Evolutionary conservation across 2,113 vertebrate species (phyloP).

Genomic region (Oxygymnocypris stewartii): DNA sequence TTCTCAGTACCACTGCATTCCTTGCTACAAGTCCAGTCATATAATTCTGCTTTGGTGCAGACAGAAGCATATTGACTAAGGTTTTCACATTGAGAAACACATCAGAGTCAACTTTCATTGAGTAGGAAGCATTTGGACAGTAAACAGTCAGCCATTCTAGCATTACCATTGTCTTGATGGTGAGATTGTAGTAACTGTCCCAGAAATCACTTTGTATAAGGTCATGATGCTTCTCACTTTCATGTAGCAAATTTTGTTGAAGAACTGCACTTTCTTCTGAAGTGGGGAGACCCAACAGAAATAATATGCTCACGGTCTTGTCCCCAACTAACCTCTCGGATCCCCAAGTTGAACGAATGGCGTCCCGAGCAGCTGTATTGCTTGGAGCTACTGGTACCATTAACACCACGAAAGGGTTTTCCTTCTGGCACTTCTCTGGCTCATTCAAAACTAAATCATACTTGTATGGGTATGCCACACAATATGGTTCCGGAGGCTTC

Average conservation of each 20-base stretch:
- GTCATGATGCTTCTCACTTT: conserved; percentile 70
- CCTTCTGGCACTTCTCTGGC: conserved; percentile 56
- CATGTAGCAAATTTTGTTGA: conserved; percentile 59
- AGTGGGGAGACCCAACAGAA: conserved; percentile 65
- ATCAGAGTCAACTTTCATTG: conserved; percentile 78
- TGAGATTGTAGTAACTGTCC: conserved; percentile 82
- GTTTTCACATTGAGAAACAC: conserved; percentile 75
- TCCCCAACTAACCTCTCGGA: conserved; percentile 60
- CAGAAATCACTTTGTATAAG: conserved; percentile 80
- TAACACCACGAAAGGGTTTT: conserved; percentile 74
- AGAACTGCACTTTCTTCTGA: not conserved
- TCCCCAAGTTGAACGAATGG: conserved; percentile 74
- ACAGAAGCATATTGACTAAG: conserved; percentile 52
- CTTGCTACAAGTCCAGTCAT: conserved; percentile 59
- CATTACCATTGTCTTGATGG: conserved; percentile 82
- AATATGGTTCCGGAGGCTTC: conserved; percentile 43
- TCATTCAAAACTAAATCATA: conserved; percentile 72
- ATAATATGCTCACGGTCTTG: conserved; percentile 63
- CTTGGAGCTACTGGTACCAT: conserved; percentile 66
- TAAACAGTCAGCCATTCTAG: conserved; percentile 77
- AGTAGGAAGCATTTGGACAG: conserved; percentile 73
- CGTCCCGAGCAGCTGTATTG: conserved; percentile 51
- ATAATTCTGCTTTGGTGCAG: conserved; percentile 32
- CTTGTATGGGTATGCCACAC: conserved; percentile 65
- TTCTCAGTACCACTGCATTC: rapidly evolving